phyloP scores from a whole-genome alignment of 1,140 invertebrate genomes.

The Lepidurus apus region DNA sequence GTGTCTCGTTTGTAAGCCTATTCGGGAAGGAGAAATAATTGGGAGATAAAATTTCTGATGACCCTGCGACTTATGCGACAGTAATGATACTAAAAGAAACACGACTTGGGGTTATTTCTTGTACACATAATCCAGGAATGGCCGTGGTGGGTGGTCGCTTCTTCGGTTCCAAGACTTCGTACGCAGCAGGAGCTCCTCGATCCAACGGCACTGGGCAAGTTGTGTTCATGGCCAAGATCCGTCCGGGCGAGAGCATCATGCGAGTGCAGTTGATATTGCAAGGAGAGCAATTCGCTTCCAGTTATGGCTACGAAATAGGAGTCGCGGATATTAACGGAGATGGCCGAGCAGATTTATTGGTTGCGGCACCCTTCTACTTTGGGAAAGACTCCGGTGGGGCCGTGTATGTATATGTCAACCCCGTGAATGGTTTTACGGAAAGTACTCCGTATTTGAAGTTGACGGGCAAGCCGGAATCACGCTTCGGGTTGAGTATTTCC shows the following conservation, averaged over 20 bases:
- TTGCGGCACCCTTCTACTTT: slow-evolving; percentile 89
- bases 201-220: slow-evolving; percentile 80
- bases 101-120: neutral
- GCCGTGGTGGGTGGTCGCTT: slow-evolving; percentile 76
- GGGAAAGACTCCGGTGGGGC: slow-evolving; percentile 72
- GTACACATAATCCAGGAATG: slow-evolving; percentile 60
- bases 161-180: slow-evolving; percentile 59
- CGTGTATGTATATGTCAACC: slow-evolving; percentile 79
- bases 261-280: slow-evolving; percentile 58
- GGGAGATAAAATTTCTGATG: neutral
- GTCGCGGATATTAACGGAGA: slow-evolving; percentile 81
- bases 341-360: slow-evolving; percentile 72
- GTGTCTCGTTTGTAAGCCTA: neutral
- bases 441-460: slow-evolving; percentile 52
- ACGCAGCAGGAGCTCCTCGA: slow-evolving; percentile 75
- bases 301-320: slow-evolving; percentile 80
- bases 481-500: slow-evolving; percentile 77
- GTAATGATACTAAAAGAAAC: neutral
- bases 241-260: slow-evolving; percentile 46
- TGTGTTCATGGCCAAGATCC: slow-evolving; percentile 64
- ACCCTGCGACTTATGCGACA: neutral
- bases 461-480: slow-evolving; percentile 65
- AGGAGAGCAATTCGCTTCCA: slow-evolving; percentile 80
- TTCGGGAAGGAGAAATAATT: slow-evolving; percentile 7
- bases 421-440: slow-evolving; percentile 45